Conservation (phyloP, 2,113 vertebrate species). For the Brachypteracias leptosomus region DNA sequence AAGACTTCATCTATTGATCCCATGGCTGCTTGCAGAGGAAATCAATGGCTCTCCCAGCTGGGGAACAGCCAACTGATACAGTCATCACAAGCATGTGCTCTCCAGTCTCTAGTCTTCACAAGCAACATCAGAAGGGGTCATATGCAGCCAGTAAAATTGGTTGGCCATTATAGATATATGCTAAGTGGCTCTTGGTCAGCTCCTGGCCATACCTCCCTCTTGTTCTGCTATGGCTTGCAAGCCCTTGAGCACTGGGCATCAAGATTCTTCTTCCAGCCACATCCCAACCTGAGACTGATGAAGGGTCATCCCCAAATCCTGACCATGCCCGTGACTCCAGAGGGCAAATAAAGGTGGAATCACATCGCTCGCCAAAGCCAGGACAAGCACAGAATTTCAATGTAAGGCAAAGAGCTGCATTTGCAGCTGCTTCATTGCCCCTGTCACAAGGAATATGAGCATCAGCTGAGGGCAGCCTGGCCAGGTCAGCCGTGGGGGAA, state of each 20-base stretch:
- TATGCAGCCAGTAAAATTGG: background rate
- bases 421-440: conserved; percentile 20
- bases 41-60: rapidly evolving
- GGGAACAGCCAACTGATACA: background rate
- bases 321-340: background rate
- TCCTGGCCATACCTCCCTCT: background rate
- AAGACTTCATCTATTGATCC: background rate
- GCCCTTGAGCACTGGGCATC: background rate
- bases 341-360: background rate
- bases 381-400: background rate
- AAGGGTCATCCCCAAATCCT: background rate
- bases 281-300: rapidly evolving
- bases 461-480: background rate
- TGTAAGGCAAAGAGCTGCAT: background rate
- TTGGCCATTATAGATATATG: rapidly evolving
- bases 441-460: conserved; percentile 18
- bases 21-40: background rate
- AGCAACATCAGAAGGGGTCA: background rate
- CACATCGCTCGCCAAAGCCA: rapidly evolving
- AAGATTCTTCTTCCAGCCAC: background rate
- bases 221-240: background rate
- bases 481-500: background rate
- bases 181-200: background rate
- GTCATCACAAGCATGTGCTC: background rate
- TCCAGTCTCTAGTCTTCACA: background rate